phyloP scores from a whole-genome alignment of 2,797 vertebrate genomes.

The Zalophus californianus region DNA sequence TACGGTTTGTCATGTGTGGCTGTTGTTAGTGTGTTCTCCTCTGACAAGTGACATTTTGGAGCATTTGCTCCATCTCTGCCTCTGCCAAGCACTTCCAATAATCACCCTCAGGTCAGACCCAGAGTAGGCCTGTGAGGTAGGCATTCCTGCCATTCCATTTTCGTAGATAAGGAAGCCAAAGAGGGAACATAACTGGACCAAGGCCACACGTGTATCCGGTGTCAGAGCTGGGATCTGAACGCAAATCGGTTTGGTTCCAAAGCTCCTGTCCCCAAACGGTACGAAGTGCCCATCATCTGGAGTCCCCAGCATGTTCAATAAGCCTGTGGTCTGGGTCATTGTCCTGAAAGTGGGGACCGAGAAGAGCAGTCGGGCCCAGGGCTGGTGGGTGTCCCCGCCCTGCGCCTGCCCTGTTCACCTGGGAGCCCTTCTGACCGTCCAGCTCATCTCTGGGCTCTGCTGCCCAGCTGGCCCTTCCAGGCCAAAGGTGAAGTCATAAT shows the following conservation, averaged over 20 bases:
- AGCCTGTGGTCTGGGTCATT: not conserved
- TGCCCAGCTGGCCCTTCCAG: not conserved
- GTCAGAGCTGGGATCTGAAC: not conserved
- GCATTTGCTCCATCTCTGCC: not conserved
- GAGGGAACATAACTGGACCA: not conserved
- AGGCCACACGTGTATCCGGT: fast-evolving
- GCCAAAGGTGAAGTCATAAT: fast-evolving
- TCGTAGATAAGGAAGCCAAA: not conserved
- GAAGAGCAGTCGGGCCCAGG: not conserved
- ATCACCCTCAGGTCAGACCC: not conserved
- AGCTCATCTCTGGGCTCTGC: not conserved
- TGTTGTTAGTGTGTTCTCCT: not conserved
- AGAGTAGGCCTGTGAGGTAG: fast-evolving
- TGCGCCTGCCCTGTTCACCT: not conserved
- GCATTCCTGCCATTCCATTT: fast-evolving
- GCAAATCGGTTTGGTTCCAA: not conserved
- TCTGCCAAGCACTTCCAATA: not conserved
- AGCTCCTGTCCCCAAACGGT: not conserved
- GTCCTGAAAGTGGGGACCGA: not conserved
- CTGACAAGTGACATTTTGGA: too few species aligned
- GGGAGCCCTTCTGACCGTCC: fast-evolving
- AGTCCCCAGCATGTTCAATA: not conserved
- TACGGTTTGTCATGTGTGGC: not conserved
- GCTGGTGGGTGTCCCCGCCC: too few species aligned
- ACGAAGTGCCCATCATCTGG: not conserved